Conservation (phyloP, 1,140 invertebrate genomes). For the Drosophila parvula region DNA sequence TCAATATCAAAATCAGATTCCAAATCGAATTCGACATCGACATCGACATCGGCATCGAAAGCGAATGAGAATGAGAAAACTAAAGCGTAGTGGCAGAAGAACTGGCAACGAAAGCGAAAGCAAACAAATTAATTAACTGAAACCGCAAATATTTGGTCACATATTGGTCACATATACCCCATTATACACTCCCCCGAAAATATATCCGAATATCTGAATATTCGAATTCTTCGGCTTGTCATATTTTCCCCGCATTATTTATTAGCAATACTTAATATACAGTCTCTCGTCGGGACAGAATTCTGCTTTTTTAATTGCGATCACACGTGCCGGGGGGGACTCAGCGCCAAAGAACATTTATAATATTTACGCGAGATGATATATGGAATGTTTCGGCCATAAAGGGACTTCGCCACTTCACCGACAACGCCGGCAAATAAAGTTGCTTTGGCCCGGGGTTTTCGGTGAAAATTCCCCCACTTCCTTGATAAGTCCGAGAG, state of each 20-base stretch:
- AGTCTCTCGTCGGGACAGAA: constrained; percentile 32
- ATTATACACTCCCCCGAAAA: constrained; percentile 2
- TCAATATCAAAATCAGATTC: background rate
- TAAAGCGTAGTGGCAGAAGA: background rate
- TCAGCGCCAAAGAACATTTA: constrained; percentile 32
- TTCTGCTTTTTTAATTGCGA: constrained; percentile 67
- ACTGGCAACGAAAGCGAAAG: constrained; percentile 52
- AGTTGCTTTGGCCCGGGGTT: background rate
- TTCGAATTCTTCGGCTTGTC: constrained; percentile 51
- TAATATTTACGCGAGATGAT: constrained; percentile 63
- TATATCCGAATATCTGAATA: constrained; percentile 9
- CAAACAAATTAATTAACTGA: constrained; percentile 72
- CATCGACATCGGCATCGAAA: background rate
- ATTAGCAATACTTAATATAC: constrained; percentile 80
- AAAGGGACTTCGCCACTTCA: constrained; percentile 61
- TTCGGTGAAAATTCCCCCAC: background rate
- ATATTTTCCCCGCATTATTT: constrained; percentile 71
- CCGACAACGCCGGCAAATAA: background rate
- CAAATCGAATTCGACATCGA: background rate
- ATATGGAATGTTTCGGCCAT: constrained; percentile 66
- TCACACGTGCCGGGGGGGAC: constrained; percentile 65
- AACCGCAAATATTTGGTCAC: constrained; percentile 46
- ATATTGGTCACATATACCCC: constrained; percentile 24
- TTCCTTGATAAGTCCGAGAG: background rate
- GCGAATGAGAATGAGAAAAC: background rate